Evolutionary conservation across 2,888 invertebrate species (phyloP).

Genomic region (Pristionchus entomophagus): DNA sequence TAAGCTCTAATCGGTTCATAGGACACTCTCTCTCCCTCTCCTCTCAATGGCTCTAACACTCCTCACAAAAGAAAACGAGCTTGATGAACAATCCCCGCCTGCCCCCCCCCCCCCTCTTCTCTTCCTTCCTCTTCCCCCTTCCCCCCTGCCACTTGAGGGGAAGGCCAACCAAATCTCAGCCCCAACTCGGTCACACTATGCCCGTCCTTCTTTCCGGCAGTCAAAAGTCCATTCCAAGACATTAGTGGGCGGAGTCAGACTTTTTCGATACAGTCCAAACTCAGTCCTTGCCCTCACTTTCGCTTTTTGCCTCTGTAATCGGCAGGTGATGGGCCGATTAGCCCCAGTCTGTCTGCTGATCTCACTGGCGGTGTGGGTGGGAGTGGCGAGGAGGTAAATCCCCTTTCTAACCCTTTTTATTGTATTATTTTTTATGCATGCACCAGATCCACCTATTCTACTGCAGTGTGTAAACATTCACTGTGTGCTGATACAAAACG

Average conservation of each 20-base stretch:
- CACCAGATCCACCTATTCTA: no score
- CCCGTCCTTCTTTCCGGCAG: neutral
- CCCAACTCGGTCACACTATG: slow-evolving; percentile 5
- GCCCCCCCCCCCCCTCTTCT: neutral
- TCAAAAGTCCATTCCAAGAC: slow-evolving; percentile 16
- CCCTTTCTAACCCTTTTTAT: no score
- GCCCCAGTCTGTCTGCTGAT: neutral
- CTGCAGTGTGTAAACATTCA: no score
- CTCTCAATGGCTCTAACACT: slow-evolving; percentile 31
- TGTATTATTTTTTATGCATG: no score
- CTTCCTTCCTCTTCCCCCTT: neutral
- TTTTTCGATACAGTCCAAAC: neutral
- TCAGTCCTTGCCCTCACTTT: neutral
- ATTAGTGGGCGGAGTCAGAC: neutral
- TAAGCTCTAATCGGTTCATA: slow-evolving; percentile 41
- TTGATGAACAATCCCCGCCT: neutral
- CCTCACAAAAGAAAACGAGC: slow-evolving; percentile 34
- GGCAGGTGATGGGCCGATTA: neutral
- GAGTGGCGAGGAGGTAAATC: neutral
- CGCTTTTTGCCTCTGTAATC: slow-evolving; percentile 5
- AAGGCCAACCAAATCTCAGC: slow-evolving; percentile 2
- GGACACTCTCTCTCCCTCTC: neutral
- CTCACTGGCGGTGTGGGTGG: neutral
- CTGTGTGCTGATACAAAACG: no score
- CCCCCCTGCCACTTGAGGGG: neutral